Evolutionary conservation across 2,113 vertebrate species (phyloP), one percentile per base, ranked within the genome.

Genomic region (Alligator mississippiensis): DNA sequence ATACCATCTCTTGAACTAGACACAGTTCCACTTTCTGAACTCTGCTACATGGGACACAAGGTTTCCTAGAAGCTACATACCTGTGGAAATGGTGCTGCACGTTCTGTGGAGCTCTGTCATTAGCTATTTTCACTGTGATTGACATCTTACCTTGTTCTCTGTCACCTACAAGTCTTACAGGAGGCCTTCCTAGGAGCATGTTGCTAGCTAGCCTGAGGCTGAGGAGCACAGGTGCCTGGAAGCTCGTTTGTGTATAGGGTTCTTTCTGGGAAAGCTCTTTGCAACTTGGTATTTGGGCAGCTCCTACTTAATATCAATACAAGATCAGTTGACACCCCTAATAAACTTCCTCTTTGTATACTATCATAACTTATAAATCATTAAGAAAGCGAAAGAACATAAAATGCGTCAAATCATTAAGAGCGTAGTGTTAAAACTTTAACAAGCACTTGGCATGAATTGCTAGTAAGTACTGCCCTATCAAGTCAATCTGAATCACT

Each of bases 171-270:
- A 61, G 54, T 58, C 54, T 0, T 0, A 72, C 38, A 81, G n/a
- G n/a, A 85, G 30, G 17, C 24, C 1, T 0, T 1, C 34, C 58
- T 77, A 0, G 0, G 18, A 62, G 68, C 62, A 84, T 55, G 34
- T 54, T 72, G 19, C 28, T 83, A 0, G 0, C 19, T n/a, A 0
- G 0, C 13, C 38, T 72, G 55, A 28, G 70, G 0, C 55, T 63
- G 59, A 61, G 25, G 18, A 0, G 0, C 68, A 16, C 21, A 27
- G 60, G 11, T 66, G 16, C 28, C 47, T 61, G 0, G 47, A 2
- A 59, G 24, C 28, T 75, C 72, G 9, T 72, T 34, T 66, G 24
- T 17, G 2, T 28, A 4, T 11, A 5, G 24, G 58, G 10, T 59
- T 3, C 78, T 38, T 70, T 68, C 47, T 63, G 9, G 21, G 19